Evolutionary conservation across 92 coral and sea anemone genomes (phyloP), one percentile per base, ranked within the genome.

Genomic region (Phenganax subtilis): DNA sequence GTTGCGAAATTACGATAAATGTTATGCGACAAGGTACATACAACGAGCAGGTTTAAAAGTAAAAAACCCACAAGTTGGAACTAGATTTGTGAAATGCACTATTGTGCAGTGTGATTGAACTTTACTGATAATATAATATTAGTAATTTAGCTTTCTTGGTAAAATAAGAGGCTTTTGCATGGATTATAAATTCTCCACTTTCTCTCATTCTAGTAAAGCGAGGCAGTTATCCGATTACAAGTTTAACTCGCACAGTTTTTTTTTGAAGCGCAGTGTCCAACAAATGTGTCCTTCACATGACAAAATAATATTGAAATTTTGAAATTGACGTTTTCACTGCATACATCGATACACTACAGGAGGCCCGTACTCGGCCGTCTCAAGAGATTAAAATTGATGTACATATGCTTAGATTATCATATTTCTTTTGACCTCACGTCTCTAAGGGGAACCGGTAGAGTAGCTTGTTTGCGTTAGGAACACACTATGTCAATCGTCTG

Each of bases 391-490:
- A 14, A 66, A 61, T 37, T 37, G 47, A 37, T 61, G 37, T 54
- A 64, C 70, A 68, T 7, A 68, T 68, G 73, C 73, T 68, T 29
- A 20, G n/a, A 66, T 66, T 29, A 66, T 66, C 72, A 66, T 66
- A 27, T 66, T 66, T 29, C 72, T 66, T 68, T 68, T 68, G 73
- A 68, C 10, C 73, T 54, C 14, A 29, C n/a, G 14, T 30, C 53
- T 68, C 47, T 54, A 37, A 68, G 10, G 31, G 73, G 11, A 68
- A 68, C 31, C 52, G 47, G 47, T 37, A 68, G 54, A 68, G 31
- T 30, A 28, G 53, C 73, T 68, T 68, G 73, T 68, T 68, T 68
- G 73, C 31, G 25, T n/a, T 30, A 8, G 12, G 73, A 37, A 37
- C 73, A 68, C 14, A 66, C 51, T 17, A 10, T 8, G 8, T 30